Conservation (phyloP, 2,888 invertebrate species). For the Furcula furcula region DNA sequence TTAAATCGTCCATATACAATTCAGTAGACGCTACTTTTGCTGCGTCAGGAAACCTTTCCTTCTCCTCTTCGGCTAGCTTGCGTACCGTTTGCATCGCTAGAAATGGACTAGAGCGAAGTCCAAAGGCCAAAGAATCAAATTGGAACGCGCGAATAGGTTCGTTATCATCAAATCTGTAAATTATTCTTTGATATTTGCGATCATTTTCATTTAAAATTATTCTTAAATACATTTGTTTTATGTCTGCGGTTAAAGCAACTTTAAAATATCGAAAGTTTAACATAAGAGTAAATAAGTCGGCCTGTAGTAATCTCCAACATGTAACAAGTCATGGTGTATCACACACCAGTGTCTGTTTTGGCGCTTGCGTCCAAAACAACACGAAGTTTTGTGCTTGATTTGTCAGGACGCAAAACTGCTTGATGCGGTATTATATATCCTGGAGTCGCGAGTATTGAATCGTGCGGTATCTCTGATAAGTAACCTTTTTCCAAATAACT, state of each 20-base stretch:
- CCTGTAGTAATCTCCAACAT: slow-evolving; percentile 4
- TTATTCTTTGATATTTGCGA: slow-evolving; percentile 2
- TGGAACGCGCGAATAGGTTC: neutral
- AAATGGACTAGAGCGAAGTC: neutral
- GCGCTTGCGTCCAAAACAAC: neutral
- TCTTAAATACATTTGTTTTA: slow-evolving; percentile 3
- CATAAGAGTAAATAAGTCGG: slow-evolving; percentile 2
- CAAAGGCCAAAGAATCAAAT: neutral
- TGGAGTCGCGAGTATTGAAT: neutral
- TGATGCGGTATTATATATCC: slow-evolving; percentile 2
- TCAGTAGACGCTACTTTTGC: neutral
- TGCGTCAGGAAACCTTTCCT: neutral
- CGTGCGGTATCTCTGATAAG: neutral
- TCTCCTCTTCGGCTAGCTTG: neutral
- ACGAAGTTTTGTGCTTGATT: neutral
- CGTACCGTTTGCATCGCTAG: neutral
- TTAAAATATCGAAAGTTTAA: slow-evolving; percentile 1
- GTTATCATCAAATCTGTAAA: neutral
- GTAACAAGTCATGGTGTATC: slow-evolving; percentile 3
- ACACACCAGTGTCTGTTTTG: neutral
- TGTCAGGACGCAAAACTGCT: slow-evolving; percentile 1
- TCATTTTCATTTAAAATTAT: slow-evolving; percentile 1
- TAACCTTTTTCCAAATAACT: neutral
- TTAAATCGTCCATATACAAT: neutral
- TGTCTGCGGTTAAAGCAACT: slow-evolving; percentile 1